phyloP scores from a whole-genome alignment of 2,888 invertebrate genomes.

The Zygaena filipendulae region DNA sequence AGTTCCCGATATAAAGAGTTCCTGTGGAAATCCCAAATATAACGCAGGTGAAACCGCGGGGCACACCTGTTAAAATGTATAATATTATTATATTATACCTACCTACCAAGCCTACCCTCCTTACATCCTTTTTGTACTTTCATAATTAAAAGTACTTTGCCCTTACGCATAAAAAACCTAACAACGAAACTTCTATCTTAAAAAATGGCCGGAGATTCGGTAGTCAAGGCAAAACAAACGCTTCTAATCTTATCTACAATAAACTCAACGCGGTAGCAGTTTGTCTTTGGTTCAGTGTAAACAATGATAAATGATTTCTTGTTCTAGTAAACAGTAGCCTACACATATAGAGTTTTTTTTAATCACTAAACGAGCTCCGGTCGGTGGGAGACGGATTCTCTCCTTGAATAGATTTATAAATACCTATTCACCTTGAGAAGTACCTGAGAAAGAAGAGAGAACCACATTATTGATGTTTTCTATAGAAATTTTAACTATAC shows the following conservation, averaged over 20 bases:
- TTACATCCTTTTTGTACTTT: constrained; percentile 6
- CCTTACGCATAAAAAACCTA: constrained; percentile 37
- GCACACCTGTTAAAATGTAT: no score
- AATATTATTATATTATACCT: no score
- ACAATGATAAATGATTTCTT: constrained; percentile 67
- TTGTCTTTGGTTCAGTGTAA: constrained; percentile 62
- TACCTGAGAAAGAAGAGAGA: constrained; percentile 66
- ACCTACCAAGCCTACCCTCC: no score
- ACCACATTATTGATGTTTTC: constrained; percentile 46
- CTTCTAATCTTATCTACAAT: constrained; percentile 58
- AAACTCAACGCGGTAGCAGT: constrained; percentile 68
- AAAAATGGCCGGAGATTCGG: constrained; percentile 56
- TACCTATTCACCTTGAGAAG: constrained; percentile 69
- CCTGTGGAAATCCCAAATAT: no score
- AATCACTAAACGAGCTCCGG: constrained; percentile 62
- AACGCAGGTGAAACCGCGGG: no score
- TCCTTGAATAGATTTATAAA: constrained; percentile 58
- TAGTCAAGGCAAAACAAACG: constrained; percentile 62
- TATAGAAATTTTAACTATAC: no score
- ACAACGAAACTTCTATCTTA: constrained; percentile 59
- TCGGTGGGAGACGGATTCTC: constrained; percentile 48
- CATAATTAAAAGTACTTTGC: constrained; percentile 5
- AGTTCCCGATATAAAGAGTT: no score
- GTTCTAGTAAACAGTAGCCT: no score
- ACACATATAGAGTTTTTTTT: constrained; percentile 59